Evolutionary conservation across 2,888 invertebrate species (phyloP), one percentile per base, ranked within the genome.

Genomic region (Clunio marinus): DNA sequence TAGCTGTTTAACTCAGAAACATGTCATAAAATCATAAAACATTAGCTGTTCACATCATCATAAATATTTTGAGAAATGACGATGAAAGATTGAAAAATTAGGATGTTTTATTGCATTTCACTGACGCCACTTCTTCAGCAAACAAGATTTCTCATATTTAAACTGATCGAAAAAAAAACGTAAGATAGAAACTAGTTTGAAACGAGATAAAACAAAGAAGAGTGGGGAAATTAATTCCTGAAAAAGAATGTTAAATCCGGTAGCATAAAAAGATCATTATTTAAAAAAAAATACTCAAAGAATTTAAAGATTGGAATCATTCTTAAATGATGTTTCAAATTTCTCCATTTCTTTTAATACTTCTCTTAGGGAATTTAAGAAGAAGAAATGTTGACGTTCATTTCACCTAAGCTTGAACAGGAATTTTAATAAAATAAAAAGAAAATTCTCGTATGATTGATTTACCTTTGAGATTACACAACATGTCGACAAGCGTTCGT

Each of bases 31-130:
- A 51, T 17, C 51, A 51, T 20, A 17, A 51, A 51, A 51, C 51
- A 51, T 51, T 51, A 51, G 51, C 20, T 51, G 22, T 51, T 51
- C 51, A 51, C 51, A 51, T 22, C 2, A 51, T 24, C 51, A 51
- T 51, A 51, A 51, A 51, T 5, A 8, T 2, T 7, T 4, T 5
- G 20, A 22, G 7, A 13, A 51, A 51, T 51, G 20, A 15, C 51
- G 51, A 22, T 17, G 15, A 17, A 17, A 51, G 51, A 51, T 22
- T 51, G 24, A 20, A 32, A 22, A 22, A 22, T 22, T 51, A 17
- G 51, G 20, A 7, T 17, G 7, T 5, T 51, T 51, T 51, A 51
- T 51, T 51, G 20, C 3, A 5, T 17, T 51, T 51, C 41, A 41
- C 41, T 41, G 41, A 41, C 41, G 41, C 41, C 41, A 41, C 41